Conservation (phyloP, 1,140 invertebrate genomes). For the Hyles vespertilio region DNA sequence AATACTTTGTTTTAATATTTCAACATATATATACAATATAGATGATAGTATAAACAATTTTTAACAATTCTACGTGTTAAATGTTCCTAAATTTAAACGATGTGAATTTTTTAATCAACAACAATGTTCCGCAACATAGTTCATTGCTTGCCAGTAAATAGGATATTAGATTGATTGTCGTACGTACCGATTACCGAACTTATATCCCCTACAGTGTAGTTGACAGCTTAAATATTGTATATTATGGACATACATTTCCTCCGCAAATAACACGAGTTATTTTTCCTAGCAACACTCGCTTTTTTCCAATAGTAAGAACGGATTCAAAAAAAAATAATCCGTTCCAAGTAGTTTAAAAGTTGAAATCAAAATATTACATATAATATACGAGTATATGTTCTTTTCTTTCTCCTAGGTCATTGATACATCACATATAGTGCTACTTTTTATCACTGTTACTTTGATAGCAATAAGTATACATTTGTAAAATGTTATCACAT, state of each 20-base stretch:
- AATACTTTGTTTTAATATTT: conserved; percentile 28
- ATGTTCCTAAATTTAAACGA: conserved; percentile 74
- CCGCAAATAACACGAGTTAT: too few relatives aligned
- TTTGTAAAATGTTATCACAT: conserved; percentile 64
- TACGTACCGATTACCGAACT: too few relatives aligned
- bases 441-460: conserved; percentile 7
- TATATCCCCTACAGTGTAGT: too few relatives aligned
- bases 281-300: too few relatives aligned
- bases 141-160: conserved; percentile 63
- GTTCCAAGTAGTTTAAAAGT: too few relatives aligned
- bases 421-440: conserved; percentile 29
- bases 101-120: conserved; percentile 52
- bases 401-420: conserved; percentile 31
- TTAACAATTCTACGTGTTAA: conserved; percentile 73
- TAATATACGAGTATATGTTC: too few relatives aligned
- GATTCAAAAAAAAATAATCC: too few relatives aligned
- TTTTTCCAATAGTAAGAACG: too few relatives aligned
- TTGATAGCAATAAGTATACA: conserved; percentile 58
- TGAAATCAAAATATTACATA: too few relatives aligned
- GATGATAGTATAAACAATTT: conserved; percentile 59
- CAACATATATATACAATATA: conserved; percentile 53
- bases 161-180: conserved; percentile 4
- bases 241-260: too few relatives aligned
- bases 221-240: too few relatives aligned
- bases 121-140: conserved; percentile 36